These are phyloP conservation scores for Lycopodina hypogea DNA, from an alignment of 37 sponge, comb jelly and placozoan species.

Conservation along the genomic window DNA sequence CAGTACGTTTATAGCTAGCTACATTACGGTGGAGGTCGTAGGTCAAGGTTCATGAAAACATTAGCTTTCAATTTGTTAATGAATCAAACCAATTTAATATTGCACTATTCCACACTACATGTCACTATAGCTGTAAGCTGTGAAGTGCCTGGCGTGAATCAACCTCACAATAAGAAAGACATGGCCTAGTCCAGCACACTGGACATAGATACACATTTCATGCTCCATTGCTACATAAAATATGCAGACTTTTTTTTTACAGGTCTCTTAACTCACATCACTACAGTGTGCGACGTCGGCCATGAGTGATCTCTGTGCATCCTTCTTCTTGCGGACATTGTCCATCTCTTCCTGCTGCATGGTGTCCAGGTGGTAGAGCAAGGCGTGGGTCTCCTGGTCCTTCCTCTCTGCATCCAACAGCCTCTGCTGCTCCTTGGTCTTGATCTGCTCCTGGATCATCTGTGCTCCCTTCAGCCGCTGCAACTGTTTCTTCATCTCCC, in stretches of 20 bases:
- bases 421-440: slow-evolving; percentile 80
- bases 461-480: slow-evolving; percentile 82
- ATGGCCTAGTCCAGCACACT: too few species aligned
- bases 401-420: slow-evolving; percentile 86
- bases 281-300: slow-evolving; percentile 87
- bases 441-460: slow-evolving; percentile 90
- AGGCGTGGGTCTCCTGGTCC: slow-evolving; percentile 94
- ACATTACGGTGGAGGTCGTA: too few species aligned
- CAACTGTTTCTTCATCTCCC: slow-evolving; percentile 43
- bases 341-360: slow-evolving; percentile 91
- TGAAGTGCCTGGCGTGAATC: too few species aligned
- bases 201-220: too few species aligned
- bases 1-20: too few species aligned
- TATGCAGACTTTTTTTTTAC: too few species aligned
- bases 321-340: slow-evolving; percentile 76
- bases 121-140: too few species aligned
- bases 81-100: not conserved
- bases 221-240: too few species aligned
- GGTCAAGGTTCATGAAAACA: too few species aligned
- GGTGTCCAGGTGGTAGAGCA: slow-evolving; percentile 79
- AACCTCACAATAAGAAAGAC: too few species aligned
- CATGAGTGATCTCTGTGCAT: slow-evolving; percentile 84
- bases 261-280: slow-evolving; percentile 23
- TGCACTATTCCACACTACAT: not conserved
- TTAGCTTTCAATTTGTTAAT: too few species aligned